A percentile compares a stretch with the other conserved stretches of the same genome.
Evolutionary conservation across 2,888 invertebrate genomes (phyloP).

Genomic region (Cyclophora punctaria): DNA sequence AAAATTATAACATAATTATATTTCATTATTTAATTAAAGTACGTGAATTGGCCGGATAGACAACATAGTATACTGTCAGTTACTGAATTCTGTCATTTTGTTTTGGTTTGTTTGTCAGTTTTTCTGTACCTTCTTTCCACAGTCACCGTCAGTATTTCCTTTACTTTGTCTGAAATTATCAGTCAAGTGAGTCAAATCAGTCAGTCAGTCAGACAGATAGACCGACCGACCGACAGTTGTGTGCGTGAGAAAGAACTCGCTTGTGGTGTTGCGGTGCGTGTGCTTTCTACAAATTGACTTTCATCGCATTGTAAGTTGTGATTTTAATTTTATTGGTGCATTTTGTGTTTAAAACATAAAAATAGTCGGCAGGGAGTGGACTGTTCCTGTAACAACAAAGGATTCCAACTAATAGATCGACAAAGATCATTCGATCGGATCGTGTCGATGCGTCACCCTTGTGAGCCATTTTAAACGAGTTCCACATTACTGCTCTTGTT

Average conservation of each 20-base stretch:
- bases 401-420: slow-evolving; percentile 28
- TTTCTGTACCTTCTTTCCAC: no score
- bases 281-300: slow-evolving; percentile 70
- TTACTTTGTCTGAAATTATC: no score
- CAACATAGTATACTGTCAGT: no score
- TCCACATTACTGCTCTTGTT: slow-evolving; percentile 34
- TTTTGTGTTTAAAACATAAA: slow-evolving; percentile 32
- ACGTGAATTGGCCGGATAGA: no score
- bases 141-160: no score
- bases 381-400: slow-evolving; percentile 14
- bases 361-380: slow-evolving; percentile 24
- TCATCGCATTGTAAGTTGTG: slow-evolving; percentile 73
- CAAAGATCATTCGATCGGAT: slow-evolving; percentile 64
- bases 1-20: no score
- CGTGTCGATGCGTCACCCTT: slow-evolving; percentile 74
- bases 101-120: no score
- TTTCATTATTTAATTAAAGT: no score
- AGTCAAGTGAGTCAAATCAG: background rate
- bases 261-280: slow-evolving; percentile 69
- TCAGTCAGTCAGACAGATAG: no score
- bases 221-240: slow-evolving; percentile 12
- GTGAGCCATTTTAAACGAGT: slow-evolving; percentile 67
- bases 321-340: slow-evolving; percentile 52
- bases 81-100: no score
- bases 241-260: slow-evolving; percentile 62